Percentiles rank a stretch among this genome's conserved stretches.
Evolutionary conservation across 2,888 invertebrate species (phyloP).

Genomic region (Chrysodeixis includens): DNA sequence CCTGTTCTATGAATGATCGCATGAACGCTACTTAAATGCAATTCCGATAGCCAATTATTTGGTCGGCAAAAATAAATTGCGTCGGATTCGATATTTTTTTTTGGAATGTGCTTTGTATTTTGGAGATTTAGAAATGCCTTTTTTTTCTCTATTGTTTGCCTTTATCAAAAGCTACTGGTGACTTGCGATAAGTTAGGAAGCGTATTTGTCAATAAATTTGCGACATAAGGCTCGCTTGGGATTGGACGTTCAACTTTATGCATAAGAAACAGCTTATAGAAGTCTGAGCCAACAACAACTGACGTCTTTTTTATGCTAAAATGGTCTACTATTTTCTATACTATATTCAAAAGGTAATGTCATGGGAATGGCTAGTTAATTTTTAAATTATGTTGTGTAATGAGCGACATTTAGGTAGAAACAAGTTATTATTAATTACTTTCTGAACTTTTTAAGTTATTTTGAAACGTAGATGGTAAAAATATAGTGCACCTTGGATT

Average conservation of each 20-base stretch:
- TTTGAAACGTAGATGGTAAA: too few relatives aligned
- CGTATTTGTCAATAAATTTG: background rate
- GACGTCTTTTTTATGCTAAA: background rate
- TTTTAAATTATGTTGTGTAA: background rate
- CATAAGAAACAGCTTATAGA: constrained; percentile 3
- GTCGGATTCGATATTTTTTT: too few relatives aligned
- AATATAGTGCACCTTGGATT: too few relatives aligned
- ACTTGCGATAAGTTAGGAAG: background rate
- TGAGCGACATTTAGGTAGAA: background rate
- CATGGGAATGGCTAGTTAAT: background rate
- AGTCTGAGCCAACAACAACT: background rate
- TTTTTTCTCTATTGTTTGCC: background rate
- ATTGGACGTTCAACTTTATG: constrained; percentile 1
- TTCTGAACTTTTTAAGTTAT: background rate
- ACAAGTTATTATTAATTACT: background rate
- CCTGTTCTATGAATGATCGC: too few relatives aligned
- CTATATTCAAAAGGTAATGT: too few relatives aligned
- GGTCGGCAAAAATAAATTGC: too few relatives aligned
- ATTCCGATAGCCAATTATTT: too few relatives aligned
- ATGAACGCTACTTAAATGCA: too few relatives aligned
- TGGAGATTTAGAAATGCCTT: background rate
- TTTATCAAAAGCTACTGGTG: background rate
- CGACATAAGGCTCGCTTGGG: background rate
- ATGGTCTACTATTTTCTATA: background rate
- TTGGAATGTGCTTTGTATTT: too few relatives aligned